Percentiles rank a stretch among this genome's conserved stretches.
Evolutionary conservation across 2,113 vertebrate genomes (phyloP).

Genomic region (Xiphophorus couchianus): DNA sequence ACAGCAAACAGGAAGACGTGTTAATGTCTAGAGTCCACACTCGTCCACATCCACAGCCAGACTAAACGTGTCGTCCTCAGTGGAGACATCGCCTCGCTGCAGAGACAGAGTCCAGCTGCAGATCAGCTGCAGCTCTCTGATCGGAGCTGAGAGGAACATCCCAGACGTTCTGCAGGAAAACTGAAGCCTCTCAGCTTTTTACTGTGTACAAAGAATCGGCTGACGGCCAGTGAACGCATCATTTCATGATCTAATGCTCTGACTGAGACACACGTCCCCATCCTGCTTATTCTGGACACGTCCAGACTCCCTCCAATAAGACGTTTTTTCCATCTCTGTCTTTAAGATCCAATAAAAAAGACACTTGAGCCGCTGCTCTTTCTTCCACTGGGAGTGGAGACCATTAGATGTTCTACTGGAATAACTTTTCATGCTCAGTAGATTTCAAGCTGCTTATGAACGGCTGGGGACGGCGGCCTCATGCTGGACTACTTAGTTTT

Average conservation of each 20-base stretch:
- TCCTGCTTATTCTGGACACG: conserved; percentile 72
- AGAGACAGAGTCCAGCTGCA: conserved; percentile 58
- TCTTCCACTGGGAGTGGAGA: conserved; percentile 73
- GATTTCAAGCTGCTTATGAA: conserved; percentile 79
- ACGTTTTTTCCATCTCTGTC: conserved; percentile 69
- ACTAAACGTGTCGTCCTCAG: conserved; percentile 43
- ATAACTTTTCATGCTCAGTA: conserved; percentile 84
- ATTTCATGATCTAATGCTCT: conserved; percentile 71
- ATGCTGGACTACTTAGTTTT: conserved; percentile 75
- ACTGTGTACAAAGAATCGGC: conserved; percentile 49
- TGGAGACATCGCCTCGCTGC: conserved; percentile 43
- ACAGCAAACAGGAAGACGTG: conserved; percentile 36
- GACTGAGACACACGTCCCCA: conserved; percentile 39
- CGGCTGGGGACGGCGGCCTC: conserved; percentile 47
- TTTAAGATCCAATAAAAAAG: conserved; percentile 78
- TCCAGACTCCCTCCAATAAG: conserved; percentile 60
- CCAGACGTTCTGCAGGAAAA: conserved; percentile 55
- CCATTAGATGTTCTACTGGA: conserved; percentile 82
- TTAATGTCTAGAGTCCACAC: conserved; percentile 57
- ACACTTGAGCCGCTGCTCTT: conserved; percentile 71
- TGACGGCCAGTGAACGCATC: conserved; percentile 46
- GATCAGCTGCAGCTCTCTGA: conserved; percentile 27
- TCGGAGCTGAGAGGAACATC: conserved; percentile 51
- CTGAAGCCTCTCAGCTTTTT: conserved; percentile 50
- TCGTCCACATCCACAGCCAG: conserved; percentile 45